Percentiles rank a stretch among this genome's conserved stretches.
Evolutionary conservation across 2,888 invertebrate genomes (phyloP).

Genomic region (Marronus borbonicus): DNA sequence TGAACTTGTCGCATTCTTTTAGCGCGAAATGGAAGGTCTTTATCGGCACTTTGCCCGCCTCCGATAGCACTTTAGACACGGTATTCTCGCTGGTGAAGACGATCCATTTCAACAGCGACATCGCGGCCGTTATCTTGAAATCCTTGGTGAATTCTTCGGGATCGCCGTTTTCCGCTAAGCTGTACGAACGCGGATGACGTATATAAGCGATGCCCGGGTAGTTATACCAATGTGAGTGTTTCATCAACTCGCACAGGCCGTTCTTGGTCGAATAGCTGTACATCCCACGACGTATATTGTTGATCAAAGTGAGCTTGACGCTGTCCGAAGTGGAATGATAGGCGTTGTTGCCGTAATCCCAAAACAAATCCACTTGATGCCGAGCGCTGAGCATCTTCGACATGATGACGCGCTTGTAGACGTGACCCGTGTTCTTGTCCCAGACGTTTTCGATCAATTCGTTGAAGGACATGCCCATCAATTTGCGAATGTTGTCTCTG

Average conservation of each 20-base stretch:
- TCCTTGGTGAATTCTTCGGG: constrained; percentile 78
- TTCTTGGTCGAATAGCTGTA: constrained; percentile 72
- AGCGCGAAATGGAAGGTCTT: constrained; percentile 80
- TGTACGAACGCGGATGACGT: constrained; percentile 82
- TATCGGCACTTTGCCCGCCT: constrained; percentile 73
- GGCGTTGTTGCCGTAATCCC: constrained; percentile 73
- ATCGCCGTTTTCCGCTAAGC: constrained; percentile 74
- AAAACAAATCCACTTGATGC: constrained; percentile 80
- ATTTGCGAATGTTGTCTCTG: constrained; percentile 56
- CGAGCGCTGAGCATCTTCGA: constrained; percentile 75
- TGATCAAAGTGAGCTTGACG: constrained; percentile 65
- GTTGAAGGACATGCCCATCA: constrained; percentile 58
- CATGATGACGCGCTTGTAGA: constrained; percentile 68
- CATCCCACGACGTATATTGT: constrained; percentile 64
- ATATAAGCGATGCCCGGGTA: constrained; percentile 74
- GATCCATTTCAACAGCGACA: constrained; percentile 81
- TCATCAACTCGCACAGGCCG: constrained; percentile 73
- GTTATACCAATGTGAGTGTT: constrained; percentile 75
- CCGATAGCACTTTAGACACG: constrained; percentile 67
- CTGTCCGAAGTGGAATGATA: constrained; percentile 64
- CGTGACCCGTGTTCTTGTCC: constrained; percentile 61
- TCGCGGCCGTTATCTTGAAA: constrained; percentile 85
- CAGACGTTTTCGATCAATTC: constrained; percentile 63
- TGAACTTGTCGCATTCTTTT: constrained; percentile 79
- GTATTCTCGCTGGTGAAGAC: constrained; percentile 60